These are phyloP conservation scores for Steinernema hermaphroditum DNA, from an alignment of 2,888 invertebrate species.

Conservation along the genomic window DNA sequence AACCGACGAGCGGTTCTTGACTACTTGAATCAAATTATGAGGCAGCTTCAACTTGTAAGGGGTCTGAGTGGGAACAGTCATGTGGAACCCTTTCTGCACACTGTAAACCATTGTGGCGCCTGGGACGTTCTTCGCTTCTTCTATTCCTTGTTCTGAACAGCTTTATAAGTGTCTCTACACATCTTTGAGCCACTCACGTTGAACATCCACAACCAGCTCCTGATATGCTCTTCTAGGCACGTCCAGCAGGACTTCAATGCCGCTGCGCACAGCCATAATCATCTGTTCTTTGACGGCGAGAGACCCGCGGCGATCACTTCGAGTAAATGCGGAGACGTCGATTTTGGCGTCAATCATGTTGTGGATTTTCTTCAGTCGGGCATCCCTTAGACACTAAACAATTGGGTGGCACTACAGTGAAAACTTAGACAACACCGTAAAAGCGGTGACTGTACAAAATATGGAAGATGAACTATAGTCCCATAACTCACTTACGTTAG, in stretches of 20 bases:
- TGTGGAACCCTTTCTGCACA: conserved; percentile 78
- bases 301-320: conserved; percentile 22
- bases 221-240: conserved; percentile 81
- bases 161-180: too few species aligned
- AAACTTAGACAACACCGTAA: too few species aligned
- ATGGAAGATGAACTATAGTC: too few species aligned
- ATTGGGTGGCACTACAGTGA: too few species aligned
- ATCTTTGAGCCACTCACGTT: too few species aligned
- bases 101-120: conserved; percentile 72
- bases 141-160: conserved; percentile 38
- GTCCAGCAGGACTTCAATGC: conserved; percentile 78
- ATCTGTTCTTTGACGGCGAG: conserved; percentile 18
- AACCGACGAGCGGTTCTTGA: conserved; percentile 71
- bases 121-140: conserved; percentile 32
- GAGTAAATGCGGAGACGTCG: conserved; percentile 1
- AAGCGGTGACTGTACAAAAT: too few species aligned
- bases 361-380: conserved; percentile 70
- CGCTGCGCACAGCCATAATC: conserved; percentile 38
- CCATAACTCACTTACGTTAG: neutral
- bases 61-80: conserved; percentile 71
- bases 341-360: conserved; percentile 71
- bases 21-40: conserved; percentile 76
- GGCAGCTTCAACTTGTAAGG: conserved; percentile 39
- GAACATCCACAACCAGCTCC: conserved; percentile 82
- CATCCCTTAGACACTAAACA: conserved; percentile 57